phyloP scores from a whole-genome alignment of 2,113 vertebrate species.

The Aldabrachelys gigantea region DNA sequence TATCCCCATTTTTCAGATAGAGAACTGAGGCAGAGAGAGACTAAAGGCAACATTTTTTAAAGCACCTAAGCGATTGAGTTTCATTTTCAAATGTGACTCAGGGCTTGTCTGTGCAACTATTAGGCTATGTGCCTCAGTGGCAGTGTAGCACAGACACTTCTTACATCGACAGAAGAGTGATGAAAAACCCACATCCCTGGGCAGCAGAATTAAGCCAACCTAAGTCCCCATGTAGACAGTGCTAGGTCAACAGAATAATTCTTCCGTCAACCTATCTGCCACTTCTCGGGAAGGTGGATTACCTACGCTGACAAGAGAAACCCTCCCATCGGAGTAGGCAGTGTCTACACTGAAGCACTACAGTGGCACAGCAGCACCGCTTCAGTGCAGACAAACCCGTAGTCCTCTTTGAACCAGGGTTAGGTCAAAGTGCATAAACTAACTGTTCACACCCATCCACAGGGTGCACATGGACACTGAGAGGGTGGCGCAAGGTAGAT shows the following conservation, averaged over 20 bases:
- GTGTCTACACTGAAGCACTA: too few species aligned
- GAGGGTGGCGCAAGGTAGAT: neutral
- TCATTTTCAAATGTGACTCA: neutral
- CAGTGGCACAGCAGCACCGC: neutral
- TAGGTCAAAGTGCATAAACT: neutral
- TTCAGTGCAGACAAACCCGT: neutral
- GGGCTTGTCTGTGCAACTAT: neutral
- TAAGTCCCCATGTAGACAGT: too few species aligned
- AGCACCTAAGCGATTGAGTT: rapidly evolving
- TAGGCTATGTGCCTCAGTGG: neutral
- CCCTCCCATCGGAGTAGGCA: too few species aligned
- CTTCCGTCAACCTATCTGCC: too few species aligned
- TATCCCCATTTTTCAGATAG: neutral
- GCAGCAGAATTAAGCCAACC: too few species aligned
- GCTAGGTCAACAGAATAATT: too few species aligned
- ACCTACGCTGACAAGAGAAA: too few species aligned
- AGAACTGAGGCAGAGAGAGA: neutral
- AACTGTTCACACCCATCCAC: neutral
- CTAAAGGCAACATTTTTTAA: neutral
- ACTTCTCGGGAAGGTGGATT: too few species aligned
- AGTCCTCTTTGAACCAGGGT: neutral
- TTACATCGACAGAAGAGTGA: neutral
- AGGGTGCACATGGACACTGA: neutral
- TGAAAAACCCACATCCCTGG: too few species aligned
- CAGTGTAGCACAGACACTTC: neutral